A percentile compares a stretch with the other conserved stretches of the same genome.
These are phyloP conservation scores for Andrena bicolor DNA, from an alignment of 2,888 invertebrate species.

Conservation along the genomic window DNA sequence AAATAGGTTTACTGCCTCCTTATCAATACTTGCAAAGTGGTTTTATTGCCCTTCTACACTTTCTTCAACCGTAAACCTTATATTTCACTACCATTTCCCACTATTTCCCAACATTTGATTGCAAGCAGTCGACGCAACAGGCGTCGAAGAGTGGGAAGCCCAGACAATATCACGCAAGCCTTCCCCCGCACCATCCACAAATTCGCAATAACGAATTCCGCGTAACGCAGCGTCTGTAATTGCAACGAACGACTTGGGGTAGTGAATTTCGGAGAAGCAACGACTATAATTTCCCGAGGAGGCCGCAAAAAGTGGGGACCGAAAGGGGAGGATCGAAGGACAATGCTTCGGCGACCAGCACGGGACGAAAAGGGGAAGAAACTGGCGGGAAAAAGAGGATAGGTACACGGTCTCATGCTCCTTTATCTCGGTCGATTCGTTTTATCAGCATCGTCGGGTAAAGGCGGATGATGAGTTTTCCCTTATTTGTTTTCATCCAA, in stretches of 20 bases:
- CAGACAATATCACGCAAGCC: neutral
- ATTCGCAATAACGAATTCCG: constrained; percentile 41
- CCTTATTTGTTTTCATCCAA: constrained; percentile 77
- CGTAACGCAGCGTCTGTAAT: constrained; percentile 37
- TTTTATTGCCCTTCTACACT: too few species aligned
- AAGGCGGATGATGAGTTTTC: constrained; percentile 74
- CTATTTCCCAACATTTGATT: too few species aligned
- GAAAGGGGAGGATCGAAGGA: constrained; percentile 23
- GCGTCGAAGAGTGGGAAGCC: too few species aligned
- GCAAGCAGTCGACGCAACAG: too few species aligned
- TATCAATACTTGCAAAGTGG: too few species aligned
- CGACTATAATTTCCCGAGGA: constrained; percentile 47
- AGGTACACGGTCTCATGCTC: constrained; percentile 31
- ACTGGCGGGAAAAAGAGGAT: neutral
- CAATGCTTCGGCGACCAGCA: constrained; percentile 31
- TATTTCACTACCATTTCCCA: too few species aligned
- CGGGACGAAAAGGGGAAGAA: constrained; percentile 12
- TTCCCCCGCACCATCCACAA: constrained; percentile 2
- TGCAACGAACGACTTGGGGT: constrained; percentile 11
- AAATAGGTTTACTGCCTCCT: too few species aligned
- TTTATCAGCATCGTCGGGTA: constrained; percentile 74
- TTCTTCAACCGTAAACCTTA: too few species aligned
- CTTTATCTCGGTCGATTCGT: constrained; percentile 74
- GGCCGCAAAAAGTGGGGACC: constrained; percentile 31
- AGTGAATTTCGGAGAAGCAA: constrained; percentile 47